phyloP scores from a whole-genome alignment of 2,113 vertebrate genomes.

The human region DNA sequence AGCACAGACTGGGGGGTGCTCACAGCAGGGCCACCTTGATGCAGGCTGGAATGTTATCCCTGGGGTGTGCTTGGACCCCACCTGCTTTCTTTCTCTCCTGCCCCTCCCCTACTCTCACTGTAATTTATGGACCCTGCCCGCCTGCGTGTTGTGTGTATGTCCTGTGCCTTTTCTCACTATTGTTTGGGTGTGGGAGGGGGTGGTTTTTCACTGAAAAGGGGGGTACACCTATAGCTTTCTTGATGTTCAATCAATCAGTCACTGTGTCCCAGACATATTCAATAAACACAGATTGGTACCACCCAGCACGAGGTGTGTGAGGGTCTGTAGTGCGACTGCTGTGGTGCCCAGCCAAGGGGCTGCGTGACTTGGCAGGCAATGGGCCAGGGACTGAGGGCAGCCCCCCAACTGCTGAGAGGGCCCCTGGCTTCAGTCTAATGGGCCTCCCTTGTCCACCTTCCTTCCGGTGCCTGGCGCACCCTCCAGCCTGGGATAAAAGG shows the following conservation, averaged over 20 bases:
- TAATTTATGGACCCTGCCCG: conserved; percentile 1
- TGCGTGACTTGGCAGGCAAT: not conserved
- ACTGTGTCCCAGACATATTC: conserved; percentile 50
- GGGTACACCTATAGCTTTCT: conserved; percentile 21
- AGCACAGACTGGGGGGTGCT: not conserved
- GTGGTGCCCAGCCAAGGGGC: not conserved
- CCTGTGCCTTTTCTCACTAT: conserved; percentile 70
- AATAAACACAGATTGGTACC: conserved; percentile 75
- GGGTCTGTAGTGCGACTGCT: conserved; percentile 22
- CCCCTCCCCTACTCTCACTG: not conserved
- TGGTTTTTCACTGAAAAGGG: conserved; percentile 22
- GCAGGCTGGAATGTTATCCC: not conserved
- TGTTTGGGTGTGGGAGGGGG: conserved; percentile 15
- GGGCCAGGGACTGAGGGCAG: not conserved
- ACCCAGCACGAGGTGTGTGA: conserved; percentile 21
- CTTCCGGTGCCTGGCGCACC: not conserved
- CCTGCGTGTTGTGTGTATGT: conserved; percentile 48
- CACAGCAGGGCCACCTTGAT: not conserved
- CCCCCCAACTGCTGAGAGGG: not conserved
- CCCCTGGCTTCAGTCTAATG: not conserved
- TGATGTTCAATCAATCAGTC: conserved; percentile 40
- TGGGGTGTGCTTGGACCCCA: not conserved
- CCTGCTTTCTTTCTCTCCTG: not conserved
- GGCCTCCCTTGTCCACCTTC: not conserved
- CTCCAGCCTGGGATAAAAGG: not conserved